A percentile compares a stretch with the other conserved stretches of the same genome.
Conservation (phyloP, 2,113 vertebrate genomes). For the Corythornis madagascariensis region DNA sequence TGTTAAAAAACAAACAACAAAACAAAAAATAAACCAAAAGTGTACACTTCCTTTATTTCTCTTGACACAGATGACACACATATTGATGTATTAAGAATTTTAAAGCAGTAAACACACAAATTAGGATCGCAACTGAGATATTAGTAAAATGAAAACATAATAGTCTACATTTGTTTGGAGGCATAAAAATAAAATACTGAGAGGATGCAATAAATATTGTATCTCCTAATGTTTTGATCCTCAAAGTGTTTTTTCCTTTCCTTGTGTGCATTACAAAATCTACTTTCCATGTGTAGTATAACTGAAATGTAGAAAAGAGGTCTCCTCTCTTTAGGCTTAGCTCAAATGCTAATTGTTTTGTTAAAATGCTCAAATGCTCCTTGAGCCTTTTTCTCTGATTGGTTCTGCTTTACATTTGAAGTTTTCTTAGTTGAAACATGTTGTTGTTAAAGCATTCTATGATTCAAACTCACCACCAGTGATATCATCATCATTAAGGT, state of each 20-base stretch:
- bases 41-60: background rate
- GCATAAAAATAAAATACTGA: background rate
- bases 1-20: too few relatives aligned
- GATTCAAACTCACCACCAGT: background rate
- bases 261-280: background rate
- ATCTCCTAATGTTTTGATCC: background rate
- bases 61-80: background rate
- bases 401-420: background rate
- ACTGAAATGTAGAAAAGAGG: background rate
- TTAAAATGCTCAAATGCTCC: background rate
- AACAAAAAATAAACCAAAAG: too few relatives aligned
- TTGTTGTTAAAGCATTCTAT: background rate
- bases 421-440: background rate
- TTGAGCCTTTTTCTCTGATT: background rate
- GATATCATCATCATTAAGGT: background rate
- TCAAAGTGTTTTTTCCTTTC: background rate
- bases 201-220: background rate
- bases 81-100: background rate
- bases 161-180: background rate
- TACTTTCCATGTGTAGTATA: background rate
- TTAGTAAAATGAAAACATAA: background rate
- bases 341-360: background rate
- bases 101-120: background rate
- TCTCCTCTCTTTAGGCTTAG: background rate
- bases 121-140: background rate